Evolutionary conservation across 1,140 invertebrate genomes (phyloP).

Genomic region (Micrasema minimum): DNA sequence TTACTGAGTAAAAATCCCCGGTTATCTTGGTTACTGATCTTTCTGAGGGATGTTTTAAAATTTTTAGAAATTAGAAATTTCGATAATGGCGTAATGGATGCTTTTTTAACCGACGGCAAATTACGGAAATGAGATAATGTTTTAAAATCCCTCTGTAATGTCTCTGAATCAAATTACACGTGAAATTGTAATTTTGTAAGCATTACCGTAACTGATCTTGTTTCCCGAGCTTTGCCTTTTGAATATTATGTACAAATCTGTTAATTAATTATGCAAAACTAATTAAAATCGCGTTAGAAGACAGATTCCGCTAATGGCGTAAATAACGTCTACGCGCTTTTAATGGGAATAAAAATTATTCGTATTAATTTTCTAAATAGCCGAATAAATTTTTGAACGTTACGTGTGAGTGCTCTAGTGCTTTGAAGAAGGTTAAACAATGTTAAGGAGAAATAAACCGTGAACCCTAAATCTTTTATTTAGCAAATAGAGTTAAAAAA

Average conservation of each 20-base stretch:
- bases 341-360: too few species aligned
- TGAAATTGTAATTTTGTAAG: conserved; percentile 15
- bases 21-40: conserved; percentile 28
- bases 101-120: conserved; percentile 1
- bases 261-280: conserved; percentile 9
- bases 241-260: conserved; percentile 23
- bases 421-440: too few species aligned
- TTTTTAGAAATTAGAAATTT: conserved; percentile 20
- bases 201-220: not conserved
- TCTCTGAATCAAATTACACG: not conserved
- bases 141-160: not conserved
- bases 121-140: not conserved
- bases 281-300: conserved; percentile 8
- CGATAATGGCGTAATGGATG: conserved; percentile 33
- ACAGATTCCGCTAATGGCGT: conserved; percentile 6
- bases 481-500: too few species aligned
- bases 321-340: too few species aligned
- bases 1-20: conserved; percentile 30
- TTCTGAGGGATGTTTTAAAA: conserved; percentile 22
- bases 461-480: too few species aligned
- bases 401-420: too few species aligned
- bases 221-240: not conserved
- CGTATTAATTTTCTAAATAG: too few species aligned
- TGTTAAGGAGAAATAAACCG: too few species aligned
- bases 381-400: too few species aligned